Conservation (phyloP, 2,888 invertebrate genomes). For the Saturnia pavonia region DNA sequence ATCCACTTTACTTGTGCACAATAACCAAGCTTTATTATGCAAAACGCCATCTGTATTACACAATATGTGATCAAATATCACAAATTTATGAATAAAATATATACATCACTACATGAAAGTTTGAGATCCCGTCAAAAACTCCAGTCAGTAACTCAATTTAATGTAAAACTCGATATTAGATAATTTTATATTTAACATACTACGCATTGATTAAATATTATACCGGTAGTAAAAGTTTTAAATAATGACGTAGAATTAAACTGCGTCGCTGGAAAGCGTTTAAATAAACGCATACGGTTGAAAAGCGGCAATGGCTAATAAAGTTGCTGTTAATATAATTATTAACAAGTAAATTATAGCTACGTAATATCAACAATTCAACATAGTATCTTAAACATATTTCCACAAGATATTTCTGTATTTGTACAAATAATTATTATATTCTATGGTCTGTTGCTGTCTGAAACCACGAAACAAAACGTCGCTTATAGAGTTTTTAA, state of each 20-base stretch:
- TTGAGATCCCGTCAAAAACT: background rate
- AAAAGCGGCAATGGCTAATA: background rate
- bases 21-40: too few species aligned
- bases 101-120: too few species aligned
- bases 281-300: background rate
- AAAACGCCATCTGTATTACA: too few species aligned
- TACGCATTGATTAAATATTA: background rate
- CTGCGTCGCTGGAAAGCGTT: background rate
- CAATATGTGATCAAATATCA: too few species aligned
- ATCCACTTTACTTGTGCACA: too few species aligned
- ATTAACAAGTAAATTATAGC: background rate
- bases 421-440: too few species aligned
- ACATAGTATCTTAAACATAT: too few species aligned
- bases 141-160: background rate
- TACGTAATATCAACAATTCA: background rate
- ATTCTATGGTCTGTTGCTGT: too few species aligned
- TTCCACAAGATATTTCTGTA: too few species aligned
- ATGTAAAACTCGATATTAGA: background rate
- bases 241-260: constrained; percentile 4
- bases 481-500: too few species aligned
- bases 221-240: background rate
- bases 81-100: too few species aligned
- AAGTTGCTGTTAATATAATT: background rate
- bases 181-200: background rate
- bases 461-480: too few species aligned